Evolutionary conservation across 2,888 invertebrate species (phyloP), one percentile per base, ranked within the genome.

Genomic region (Azorinus chamasolen): DNA sequence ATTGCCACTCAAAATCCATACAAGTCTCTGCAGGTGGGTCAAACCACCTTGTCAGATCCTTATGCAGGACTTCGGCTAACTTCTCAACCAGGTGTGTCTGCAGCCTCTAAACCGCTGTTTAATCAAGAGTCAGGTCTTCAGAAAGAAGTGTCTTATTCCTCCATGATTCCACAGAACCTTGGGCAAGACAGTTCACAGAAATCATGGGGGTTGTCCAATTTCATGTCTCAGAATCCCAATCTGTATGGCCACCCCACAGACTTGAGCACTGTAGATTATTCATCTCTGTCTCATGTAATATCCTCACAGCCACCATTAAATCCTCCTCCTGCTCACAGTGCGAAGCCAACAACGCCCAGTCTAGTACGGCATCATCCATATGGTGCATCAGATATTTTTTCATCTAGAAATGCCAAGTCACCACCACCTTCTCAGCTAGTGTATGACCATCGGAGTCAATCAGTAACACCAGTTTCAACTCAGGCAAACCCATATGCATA

Each of bases 261-360:
- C 24, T 48, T 77, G 20, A 62, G 73, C 37, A 57, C 50, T 39
- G 41, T 53, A 10, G 74, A 79, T 14, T 68, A 63, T 59, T 45
- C 63, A 55, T 48, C 75, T 20, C 50, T 72, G 27, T 27, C 66
- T 22, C 48, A 72, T 10, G 48, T 73, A n/a, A 64, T 75, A 58
- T 79, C 82, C 77, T 80, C 72, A 59, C 66, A 48, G 48, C 55
- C 53, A 27, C 41, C 66, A 39, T 63, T 57, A 53, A 75, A 64
- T 73, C 91, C 91, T 27, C 91, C 89, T 22, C 90, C 90, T 83
- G 93, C 84, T 88, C 92, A 91, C 77, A 85, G 85, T 16, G 83
- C 85, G 18, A 77, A 84, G 22, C 83, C 84, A 6, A 77, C 80
- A 37, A 82, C 79, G 37, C 32, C 32, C 32, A 70, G 78, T 37